phyloP scores from a whole-genome alignment of 2,797 vertebrate genomes.

The Xenops minutus region DNA sequence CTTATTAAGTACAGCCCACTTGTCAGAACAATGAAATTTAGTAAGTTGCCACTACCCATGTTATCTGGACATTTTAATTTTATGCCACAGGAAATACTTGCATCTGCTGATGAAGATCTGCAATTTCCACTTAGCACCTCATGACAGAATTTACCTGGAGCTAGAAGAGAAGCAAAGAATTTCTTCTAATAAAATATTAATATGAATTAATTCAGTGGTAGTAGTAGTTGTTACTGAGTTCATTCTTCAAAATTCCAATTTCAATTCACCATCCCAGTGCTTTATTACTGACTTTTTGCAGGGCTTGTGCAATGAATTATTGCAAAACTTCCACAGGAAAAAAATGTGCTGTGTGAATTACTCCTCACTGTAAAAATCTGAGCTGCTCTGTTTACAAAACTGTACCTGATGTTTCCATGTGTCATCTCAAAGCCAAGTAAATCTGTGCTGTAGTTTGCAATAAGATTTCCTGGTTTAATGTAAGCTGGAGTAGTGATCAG shows the following conservation, averaged over 20 bases:
- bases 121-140: not conserved
- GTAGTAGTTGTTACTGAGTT: not conserved
- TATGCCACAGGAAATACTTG: constrained; percentile 28
- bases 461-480: not conserved
- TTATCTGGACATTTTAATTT: constrained; percentile 8
- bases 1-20: not conserved
- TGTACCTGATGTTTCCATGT: not conserved
- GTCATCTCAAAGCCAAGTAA: not conserved
- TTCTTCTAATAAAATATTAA: constrained; percentile 44
- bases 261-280: not conserved
- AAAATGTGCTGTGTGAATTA: not conserved
- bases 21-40: not conserved
- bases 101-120: constrained; percentile 29
- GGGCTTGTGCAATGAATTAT: not conserved
- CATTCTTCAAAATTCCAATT: constrained; percentile 27
- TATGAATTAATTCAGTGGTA: constrained; percentile 40
- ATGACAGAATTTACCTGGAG: constrained; percentile 35
- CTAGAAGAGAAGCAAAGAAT: not conserved
- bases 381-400: not conserved
- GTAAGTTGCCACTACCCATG: not conserved
- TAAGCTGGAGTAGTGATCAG: not conserved
- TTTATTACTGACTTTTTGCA: constrained; percentile 1
- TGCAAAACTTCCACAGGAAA: not conserved
- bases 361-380: not conserved
- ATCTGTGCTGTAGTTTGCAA: not conserved